Percentiles rank a stretch among this genome's conserved stretches.
These are phyloP conservation scores for Aphis craccivora DNA, from an alignment of 1,140 invertebrate species.

Conservation along the genomic window DNA sequence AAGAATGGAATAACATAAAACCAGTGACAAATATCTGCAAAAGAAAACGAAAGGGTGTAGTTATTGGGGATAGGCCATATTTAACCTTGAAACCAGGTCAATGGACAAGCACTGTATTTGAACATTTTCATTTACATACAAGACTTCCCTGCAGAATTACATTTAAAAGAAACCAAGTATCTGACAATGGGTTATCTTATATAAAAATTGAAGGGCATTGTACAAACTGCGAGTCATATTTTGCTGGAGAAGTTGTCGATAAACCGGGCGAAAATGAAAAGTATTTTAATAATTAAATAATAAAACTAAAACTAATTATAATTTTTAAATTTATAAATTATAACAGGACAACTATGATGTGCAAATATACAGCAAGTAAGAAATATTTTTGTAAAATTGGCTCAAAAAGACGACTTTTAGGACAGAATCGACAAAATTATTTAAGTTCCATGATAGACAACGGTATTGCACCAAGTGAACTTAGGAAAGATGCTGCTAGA, in stretches of 20 bases:
- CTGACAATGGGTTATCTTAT: background rate
- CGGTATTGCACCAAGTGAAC: background rate
- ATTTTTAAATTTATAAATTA: background rate
- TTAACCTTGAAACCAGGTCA: background rate
- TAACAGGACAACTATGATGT: background rate
- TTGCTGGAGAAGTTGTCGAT: background rate
- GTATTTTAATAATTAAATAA: background rate
- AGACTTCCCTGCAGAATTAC: background rate
- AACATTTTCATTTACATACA: constrained; percentile 1
- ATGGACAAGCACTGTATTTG: background rate
- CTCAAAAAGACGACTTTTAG: background rate
- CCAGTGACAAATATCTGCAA: background rate
- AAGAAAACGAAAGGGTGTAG: background rate
- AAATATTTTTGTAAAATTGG: background rate
- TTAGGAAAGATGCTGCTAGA: background rate
- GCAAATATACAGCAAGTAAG: background rate
- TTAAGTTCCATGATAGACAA: background rate
- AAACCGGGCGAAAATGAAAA: background rate
- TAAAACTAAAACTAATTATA: background rate
- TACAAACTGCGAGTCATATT: background rate
- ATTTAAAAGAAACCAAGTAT: background rate
- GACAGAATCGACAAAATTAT: background rate
- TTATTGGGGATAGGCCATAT: background rate
- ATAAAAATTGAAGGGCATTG: background rate
- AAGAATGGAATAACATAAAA: background rate